Evolutionary conservation across 53 echinoderm and acorn worm genomes (phyloP), one percentile per base, ranked within the genome.

Genomic region (Crossaster papposus): DNA sequence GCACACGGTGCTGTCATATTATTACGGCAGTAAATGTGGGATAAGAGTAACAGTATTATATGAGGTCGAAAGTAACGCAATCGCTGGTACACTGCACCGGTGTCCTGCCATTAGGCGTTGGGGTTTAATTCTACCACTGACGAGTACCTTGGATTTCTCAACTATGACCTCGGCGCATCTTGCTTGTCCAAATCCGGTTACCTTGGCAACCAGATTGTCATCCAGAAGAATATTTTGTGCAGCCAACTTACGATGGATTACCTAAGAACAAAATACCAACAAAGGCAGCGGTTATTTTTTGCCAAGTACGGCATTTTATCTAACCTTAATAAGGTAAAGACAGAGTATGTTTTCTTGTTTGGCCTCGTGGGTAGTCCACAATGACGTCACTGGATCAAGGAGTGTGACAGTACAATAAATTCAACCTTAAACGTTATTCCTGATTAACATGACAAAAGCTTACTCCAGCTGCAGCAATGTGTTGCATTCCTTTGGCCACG

Each of bases 171-270:
- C 74, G 38, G 65, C 88, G 17, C 77, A 65, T 53, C 81, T 58
- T 34, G 91, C 88, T 54, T 81, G 70, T 37, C 91, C 91, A 88
- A 91, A 91, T 20, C 75, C 80, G 26, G 87, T 37, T 18, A 91
- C 75, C 63, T 91, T 91, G 23, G 91, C 79, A 80, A 79, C 86
- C 70, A 88, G 33, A 15, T 53, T 54, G 32, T 55, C 30, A 44
- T 86, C 88, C 17, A 91, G 71, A 28, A 80, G 73, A 18, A 91
- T 62, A n/a, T 81, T 91, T 26, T 81, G 65, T 36, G 91, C 88
- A 36, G 91, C 91, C 13, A 91, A 34, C 20, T 91, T 79, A 5
- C 88, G 88, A 54, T 91, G 91, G 36, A 91, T 88, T 17, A 91
- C 80, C 91, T 91, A 54, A 28, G 31, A n/a, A 78, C 75, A 8